Conservation (phyloP, 2,888 invertebrate species). For the Ichneumoninae sp. region DNA sequence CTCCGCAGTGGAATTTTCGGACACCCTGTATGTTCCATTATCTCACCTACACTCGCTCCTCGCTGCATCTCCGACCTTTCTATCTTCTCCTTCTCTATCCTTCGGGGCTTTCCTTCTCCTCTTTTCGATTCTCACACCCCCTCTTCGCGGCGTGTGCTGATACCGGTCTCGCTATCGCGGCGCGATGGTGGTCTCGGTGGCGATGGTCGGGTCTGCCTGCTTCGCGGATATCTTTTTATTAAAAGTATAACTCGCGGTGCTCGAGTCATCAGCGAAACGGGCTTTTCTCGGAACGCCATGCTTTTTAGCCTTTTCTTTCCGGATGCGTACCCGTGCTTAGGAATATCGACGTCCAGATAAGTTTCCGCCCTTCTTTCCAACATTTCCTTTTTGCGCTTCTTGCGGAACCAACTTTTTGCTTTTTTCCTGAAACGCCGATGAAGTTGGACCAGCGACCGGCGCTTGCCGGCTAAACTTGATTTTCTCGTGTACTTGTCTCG, state of each 20-base stretch:
- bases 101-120: slow-evolving; percentile 29
- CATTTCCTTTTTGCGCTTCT: neutral
- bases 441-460: no score
- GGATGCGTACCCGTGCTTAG: neutral
- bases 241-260: slow-evolving; percentile 81
- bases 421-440: neutral
- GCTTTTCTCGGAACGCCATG: slow-evolving; percentile 51
- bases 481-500: neutral
- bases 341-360: neutral
- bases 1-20: slow-evolving; percentile 31
- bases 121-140: slow-evolving; percentile 26
- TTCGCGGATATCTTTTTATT: slow-evolving; percentile 80
- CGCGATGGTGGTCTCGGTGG: slow-evolving; percentile 55
- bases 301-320: slow-evolving; percentile 17
- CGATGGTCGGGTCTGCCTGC: slow-evolving; percentile 66
- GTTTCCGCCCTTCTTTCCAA: neutral
- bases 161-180: slow-evolving; percentile 23
- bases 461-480: no score
- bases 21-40: slow-evolving; percentile 56
- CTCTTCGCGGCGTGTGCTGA: neutral
- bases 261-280: slow-evolving; percentile 63
- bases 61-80: slow-evolving; percentile 28
- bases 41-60: slow-evolving; percentile 1
- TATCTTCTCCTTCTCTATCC: slow-evolving; percentile 36
- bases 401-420: neutral